Evolutionary conservation across 1,140 invertebrate genomes (phyloP), one percentile per base, ranked within the genome.

Genomic region (Caenorhabditis remanei): DNA sequence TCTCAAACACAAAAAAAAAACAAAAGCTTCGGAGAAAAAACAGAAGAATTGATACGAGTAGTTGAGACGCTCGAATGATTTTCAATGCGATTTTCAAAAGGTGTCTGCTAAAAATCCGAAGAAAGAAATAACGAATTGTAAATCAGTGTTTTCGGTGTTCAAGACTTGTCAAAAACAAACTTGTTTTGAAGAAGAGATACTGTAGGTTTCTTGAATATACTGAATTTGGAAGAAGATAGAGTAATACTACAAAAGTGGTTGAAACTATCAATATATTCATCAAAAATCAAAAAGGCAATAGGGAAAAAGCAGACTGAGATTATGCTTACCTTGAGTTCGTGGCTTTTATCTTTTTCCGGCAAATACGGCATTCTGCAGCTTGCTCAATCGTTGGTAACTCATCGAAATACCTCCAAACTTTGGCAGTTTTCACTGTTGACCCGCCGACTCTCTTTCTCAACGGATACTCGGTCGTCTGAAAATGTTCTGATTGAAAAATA

Each of bases 341-440:
- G 16, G 88, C 88, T 46, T 89, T 89, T 21, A 89, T 89, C 46
- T 85, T 88, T 43, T 89, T 89, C 55, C 88, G 71, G 43, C 88
- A 89, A 14, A 89, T 63, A 48, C 85, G 43, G 53, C 88, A 89
- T 58, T 85, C 83, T 14, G 88, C 87, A 13, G 88, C 88, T 75
- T 89, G 88, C 55, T 89, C 88, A 43, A 75, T 50, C 11, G 88
- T 85, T 16, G 88, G 88, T 16, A 89, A 43, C 79, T 89, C 83
- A 53, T 89, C 88, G 79, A 89, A 89, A 71, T 84, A 89, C 40
- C 87, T 79, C 88, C 88, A 89, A 11, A 89, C 88, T 53, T 89
- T 89, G 2, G 88, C 88, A 41, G 88, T 89, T 82, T 89, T 89
- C 43, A 89, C 83, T 32, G 88, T 88, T 16, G 87, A 84, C 24